phyloP scores from a whole-genome alignment of 1,140 invertebrate genomes.

The Sinella curviseta region DNA sequence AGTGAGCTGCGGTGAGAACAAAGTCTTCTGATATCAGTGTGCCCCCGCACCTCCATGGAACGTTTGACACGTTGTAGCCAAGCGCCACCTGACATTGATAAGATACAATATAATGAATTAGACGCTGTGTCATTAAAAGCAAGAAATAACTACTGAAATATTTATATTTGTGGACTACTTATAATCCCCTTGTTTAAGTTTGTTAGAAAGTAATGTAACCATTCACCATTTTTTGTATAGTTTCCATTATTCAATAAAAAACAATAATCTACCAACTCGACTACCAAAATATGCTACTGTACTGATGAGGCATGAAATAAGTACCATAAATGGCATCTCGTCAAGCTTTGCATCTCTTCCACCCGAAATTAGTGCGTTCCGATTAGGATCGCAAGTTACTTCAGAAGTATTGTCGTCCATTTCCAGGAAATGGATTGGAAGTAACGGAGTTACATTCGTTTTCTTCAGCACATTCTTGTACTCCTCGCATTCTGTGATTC shows the following conservation, averaged over 20 bases:
- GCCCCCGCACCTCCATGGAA: constrained; percentile 33
- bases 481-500: background rate
- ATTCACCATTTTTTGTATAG: no score
- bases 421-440: background rate
- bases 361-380: constrained; percentile 30
- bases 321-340: constrained; percentile 26
- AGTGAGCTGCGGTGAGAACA: constrained; percentile 1
- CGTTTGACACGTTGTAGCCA: constrained; percentile 13
- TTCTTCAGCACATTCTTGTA: background rate
- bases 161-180: background rate
- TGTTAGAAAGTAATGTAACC: no score
- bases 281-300: no score
- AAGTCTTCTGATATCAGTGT: constrained; percentile 21
- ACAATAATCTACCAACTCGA: no score
- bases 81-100: constrained; percentile 16
- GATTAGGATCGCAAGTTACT: constrained; percentile 27
- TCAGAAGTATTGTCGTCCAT: background rate
- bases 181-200: no score
- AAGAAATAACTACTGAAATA: background rate
- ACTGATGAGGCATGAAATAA: no score
- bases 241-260: no score
- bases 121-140: no score
- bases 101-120: background rate
- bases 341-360: constrained; percentile 24
- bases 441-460: background rate